Evolutionary conservation across 2,888 invertebrate species (phyloP).

Genomic region (Clivina fossor): DNA sequence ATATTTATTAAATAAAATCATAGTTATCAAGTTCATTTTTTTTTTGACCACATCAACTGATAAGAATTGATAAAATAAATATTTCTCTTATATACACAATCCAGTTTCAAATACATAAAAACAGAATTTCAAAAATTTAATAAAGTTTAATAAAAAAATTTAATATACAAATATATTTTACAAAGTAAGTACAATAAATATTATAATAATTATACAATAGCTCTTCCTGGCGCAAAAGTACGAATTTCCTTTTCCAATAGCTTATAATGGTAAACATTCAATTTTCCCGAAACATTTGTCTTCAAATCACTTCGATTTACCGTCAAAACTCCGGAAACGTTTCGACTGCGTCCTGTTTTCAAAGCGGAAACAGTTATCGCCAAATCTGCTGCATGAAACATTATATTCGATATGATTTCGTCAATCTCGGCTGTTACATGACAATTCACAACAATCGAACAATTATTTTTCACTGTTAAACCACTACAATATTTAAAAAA

Average conservation of each 20-base stretch:
- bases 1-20: too few species aligned
- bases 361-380: conserved; percentile 65
- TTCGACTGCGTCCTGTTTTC: conserved; percentile 71
- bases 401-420: conserved; percentile 59
- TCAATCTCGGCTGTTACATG: conserved; percentile 62
- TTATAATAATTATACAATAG: conserved; percentile 1
- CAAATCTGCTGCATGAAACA: conserved; percentile 66
- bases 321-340: conserved; percentile 70
- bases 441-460: conserved; percentile 61
- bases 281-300: conserved; percentile 21
- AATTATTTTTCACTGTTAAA: conserved; percentile 48
- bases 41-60: too few species aligned
- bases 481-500: conserved; percentile 57
- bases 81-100: background rate
- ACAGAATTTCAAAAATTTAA: background rate
- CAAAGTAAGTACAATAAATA: too few species aligned
- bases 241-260: conserved; percentile 74
- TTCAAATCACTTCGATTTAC: conserved; percentile 52
- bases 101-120: background rate
- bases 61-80: background rate
- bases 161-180: conserved; percentile 1
- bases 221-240: conserved; percentile 53
- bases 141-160: background rate
- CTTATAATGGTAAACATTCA: conserved; percentile 63
- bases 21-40: too few species aligned